Base-by-base conservation (phyloP, 2,888 invertebrate genomes). In the Drosophila kuntzei region DNA sequence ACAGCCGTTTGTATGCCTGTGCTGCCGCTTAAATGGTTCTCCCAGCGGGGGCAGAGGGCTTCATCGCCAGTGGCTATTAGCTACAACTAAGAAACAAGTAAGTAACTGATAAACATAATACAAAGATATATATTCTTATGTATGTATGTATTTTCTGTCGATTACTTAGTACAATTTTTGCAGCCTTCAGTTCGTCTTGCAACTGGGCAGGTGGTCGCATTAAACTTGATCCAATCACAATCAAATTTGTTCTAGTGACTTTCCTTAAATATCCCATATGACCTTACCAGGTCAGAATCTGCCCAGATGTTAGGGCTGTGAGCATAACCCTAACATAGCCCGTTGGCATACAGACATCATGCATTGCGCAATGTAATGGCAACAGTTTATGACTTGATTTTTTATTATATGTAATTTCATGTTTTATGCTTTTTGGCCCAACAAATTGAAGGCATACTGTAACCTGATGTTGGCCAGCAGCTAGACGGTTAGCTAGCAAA, bases 401-500 rank as follows among this genome's bases (percentile, higher is more conserved):
- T 74, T 75, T 82, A 86, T 86, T 77, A 63, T 82, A 87, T 79
- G 88, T 71, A 79, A 88, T 88, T 76, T 87, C 41, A 85, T 74
- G 76, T 82, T 82, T 82, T 87, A 85, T 85, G 79, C 58, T 49
- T 65, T 55, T 34, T 51, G 78, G 65, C 14, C 41, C 46, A 57
- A 59, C 53, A 81, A 60, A 73, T 67, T 51, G 66, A 69, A 62
- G 75, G 41, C 54, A 49, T 34, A 32, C 53, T 37, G 76, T 41
- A 37, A 16, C 27, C 14, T 36, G 32, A 20, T 29, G 57, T 47
- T 59, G 65, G 62, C 59, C 54, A 41, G 46, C 20, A 55, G 60
- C 60, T 61, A 71, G 71, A 59, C 46, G 62, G 67, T 80, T 65
- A 59, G 78, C 84, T 78, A 67, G 71, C 44, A 69, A 71, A 73